Conservation (phyloP, 1,140 invertebrate genomes). For the Cherax quadricarinatus region DNA sequence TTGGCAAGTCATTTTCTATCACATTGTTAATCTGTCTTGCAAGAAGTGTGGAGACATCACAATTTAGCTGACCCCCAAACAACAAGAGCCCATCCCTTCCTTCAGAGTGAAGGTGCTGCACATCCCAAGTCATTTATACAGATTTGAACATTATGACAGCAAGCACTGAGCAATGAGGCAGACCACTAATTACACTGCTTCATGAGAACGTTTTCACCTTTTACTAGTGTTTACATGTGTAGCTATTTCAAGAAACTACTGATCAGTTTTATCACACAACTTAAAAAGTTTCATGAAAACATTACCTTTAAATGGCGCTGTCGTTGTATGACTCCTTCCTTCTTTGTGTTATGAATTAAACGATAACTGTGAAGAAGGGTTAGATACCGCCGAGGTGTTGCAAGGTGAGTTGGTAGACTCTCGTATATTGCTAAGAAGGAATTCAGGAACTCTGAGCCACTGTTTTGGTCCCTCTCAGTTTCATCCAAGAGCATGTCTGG, state of each 20-base stretch:
- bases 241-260: background rate
- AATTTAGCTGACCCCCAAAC: too few species aligned
- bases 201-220: too few species aligned
- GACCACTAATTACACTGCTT: too few species aligned
- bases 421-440: slow-evolving; percentile 79
- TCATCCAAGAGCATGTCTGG: slow-evolving; percentile 50
- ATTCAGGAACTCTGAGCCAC: slow-evolving; percentile 76
- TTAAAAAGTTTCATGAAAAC: background rate
- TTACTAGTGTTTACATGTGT: too few species aligned
- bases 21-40: too few species aligned
- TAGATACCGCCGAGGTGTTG: slow-evolving; percentile 81
- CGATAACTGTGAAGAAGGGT: slow-evolving; percentile 82
- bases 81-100: too few species aligned
- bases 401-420: slow-evolving; percentile 75
- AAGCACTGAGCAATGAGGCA: too few species aligned
- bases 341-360: slow-evolving; percentile 80
- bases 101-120: too few species aligned
- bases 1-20: too few species aligned
- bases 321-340: slow-evolving; percentile 78
- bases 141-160: too few species aligned
- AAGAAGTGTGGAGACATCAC: too few species aligned
- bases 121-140: too few species aligned
- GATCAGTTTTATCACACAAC: background rate
- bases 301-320: slow-evolving; percentile 81
- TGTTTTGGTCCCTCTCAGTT: slow-evolving; percentile 74